Conservation (phyloP, 2,113 vertebrate species). For the Pampusana beccarii region DNA sequence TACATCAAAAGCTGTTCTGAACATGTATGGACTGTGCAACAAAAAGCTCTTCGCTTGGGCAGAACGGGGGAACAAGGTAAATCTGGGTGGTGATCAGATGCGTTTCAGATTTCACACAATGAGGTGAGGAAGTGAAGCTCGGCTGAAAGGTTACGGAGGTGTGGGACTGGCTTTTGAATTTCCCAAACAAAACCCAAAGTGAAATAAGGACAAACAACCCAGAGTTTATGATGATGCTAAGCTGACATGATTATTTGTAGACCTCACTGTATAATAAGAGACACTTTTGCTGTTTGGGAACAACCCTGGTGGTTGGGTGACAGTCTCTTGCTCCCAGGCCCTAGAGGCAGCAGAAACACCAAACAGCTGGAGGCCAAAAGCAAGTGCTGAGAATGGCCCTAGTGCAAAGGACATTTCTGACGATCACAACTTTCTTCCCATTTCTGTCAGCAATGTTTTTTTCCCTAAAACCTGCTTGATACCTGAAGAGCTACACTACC, state of each 20-base stretch:
- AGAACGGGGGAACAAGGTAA: background rate
- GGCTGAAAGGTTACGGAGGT: background rate
- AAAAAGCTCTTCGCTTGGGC: background rate
- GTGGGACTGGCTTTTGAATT: background rate
- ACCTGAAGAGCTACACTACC: background rate
- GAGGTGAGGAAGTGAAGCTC: background rate
- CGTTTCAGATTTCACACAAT: background rate
- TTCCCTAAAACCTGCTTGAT: background rate
- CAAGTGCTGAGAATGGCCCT: rapidly evolving
- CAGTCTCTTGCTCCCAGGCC: background rate
- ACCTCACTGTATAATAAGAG: background rate
- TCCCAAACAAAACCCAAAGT: background rate
- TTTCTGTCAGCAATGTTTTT: background rate
- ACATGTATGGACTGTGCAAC: background rate
- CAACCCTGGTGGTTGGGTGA: background rate
- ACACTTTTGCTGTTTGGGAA: background rate
- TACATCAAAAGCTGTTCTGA: background rate
- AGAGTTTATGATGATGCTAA: background rate
- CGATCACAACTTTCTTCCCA: background rate
- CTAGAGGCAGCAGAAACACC: background rate
- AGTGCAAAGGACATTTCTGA: background rate
- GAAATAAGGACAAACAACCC: background rate
- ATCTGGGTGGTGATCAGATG: background rate
- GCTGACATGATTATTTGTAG: background rate
- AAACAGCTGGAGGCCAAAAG: background rate